Conservation (phyloP, 2,797 vertebrate genomes). For the Acomys russatus region DNA sequence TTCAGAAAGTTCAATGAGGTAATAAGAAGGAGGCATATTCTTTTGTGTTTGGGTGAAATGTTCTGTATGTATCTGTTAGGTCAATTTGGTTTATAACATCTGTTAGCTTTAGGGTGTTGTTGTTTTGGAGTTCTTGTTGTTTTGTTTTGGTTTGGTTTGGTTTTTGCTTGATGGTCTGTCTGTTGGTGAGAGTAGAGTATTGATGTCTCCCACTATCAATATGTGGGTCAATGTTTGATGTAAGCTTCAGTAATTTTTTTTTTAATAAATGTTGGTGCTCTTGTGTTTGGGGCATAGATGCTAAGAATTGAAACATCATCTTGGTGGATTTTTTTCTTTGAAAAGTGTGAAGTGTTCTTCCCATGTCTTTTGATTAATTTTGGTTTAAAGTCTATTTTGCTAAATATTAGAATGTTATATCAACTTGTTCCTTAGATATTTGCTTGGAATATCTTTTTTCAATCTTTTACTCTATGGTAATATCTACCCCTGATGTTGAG, state of each 20-base stretch:
- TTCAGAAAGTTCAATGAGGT: too few relatives aligned
- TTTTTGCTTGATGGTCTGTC: background rate
- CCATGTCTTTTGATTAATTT: background rate
- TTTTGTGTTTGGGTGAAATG: too few relatives aligned
- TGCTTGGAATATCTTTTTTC: background rate
- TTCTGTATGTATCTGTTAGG: too few relatives aligned
- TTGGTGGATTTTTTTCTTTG: background rate
- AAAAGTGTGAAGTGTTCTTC: background rate
- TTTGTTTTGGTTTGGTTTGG: too few relatives aligned
- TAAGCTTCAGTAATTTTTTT: background rate
- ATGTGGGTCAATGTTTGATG: background rate
- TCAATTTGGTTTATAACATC: too few relatives aligned
- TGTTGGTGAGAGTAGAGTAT: background rate
- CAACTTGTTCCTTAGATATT: background rate
- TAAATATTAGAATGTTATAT: background rate
- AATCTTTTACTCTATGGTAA: background rate
- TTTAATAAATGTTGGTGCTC: background rate
- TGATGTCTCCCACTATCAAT: background rate
- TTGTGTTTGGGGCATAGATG: background rate
- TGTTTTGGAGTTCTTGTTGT: too few relatives aligned
- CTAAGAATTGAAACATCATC: background rate
- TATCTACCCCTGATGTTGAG: background rate
- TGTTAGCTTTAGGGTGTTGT: too few relatives aligned
- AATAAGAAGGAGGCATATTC: too few relatives aligned
- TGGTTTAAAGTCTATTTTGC: background rate